A percentile compares a stretch with the other conserved stretches of the same genome.
These are phyloP conservation scores for Aquatica leii DNA, from an alignment of 2,888 invertebrate species.

Conservation along the genomic window DNA sequence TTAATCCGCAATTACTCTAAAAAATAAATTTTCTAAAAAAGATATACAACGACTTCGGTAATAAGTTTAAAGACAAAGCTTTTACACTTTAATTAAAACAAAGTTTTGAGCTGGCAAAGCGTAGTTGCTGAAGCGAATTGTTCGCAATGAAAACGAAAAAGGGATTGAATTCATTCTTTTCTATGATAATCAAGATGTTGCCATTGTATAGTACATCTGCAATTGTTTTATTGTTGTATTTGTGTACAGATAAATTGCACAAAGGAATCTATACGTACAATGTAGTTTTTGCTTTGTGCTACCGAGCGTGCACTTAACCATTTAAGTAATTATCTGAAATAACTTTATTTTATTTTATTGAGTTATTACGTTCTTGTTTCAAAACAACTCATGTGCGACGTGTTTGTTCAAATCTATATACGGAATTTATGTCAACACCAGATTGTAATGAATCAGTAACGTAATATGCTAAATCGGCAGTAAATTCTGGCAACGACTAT, in stretches of 20 bases:
- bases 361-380: too few relatives aligned
- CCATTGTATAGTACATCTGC: conserved; percentile 25
- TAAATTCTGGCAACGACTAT: conserved; percentile 24
- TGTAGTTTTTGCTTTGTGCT: too few relatives aligned
- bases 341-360: too few relatives aligned
- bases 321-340: too few relatives aligned
- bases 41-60: conserved; percentile 3
- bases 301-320: too few relatives aligned
- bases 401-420: conserved; percentile 9
- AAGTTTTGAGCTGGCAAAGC: background rate
- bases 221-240: conserved; percentile 25
- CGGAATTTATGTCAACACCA: conserved; percentile 20
- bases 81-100: background rate
- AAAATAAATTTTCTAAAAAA: conserved; percentile 14
- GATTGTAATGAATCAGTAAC: conserved; percentile 16
- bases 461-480: conserved; percentile 18
- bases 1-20: conserved; percentile 20
- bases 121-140: too few relatives aligned
- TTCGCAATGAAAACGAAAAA: conserved; percentile 5
- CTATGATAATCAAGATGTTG: conserved; percentile 27
- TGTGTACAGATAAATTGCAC: conserved; percentile 23
- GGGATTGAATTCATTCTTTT: conserved; percentile 20
- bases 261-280: too few relatives aligned
- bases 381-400: too few relatives aligned
- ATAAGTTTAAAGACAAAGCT: background rate